These are phyloP conservation scores for Harpagoxenus sublaevis DNA, from an alignment of 2,888 invertebrate genomes.

Conservation along the genomic window DNA sequence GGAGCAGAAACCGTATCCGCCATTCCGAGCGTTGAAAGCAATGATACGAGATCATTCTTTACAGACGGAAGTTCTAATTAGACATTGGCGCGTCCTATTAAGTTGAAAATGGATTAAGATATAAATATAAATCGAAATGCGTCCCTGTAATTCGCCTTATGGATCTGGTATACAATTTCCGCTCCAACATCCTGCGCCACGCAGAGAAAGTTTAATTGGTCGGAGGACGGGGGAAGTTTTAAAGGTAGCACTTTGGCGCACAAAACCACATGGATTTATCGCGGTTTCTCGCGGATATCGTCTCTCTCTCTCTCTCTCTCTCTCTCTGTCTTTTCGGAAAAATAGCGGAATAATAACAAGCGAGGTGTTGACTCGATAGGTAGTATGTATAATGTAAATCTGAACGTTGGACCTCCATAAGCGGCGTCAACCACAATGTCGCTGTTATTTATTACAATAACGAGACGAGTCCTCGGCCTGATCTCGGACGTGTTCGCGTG, in stretches of 20 bases:
- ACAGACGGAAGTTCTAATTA: background rate
- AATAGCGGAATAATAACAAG: background rate
- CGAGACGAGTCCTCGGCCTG: background rate
- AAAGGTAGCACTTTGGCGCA: slow-evolving; percentile 15
- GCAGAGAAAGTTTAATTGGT: slow-evolving; percentile 37
- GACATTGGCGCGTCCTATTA: background rate
- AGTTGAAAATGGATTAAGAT: background rate
- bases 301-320: no score
- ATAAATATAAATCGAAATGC: background rate
- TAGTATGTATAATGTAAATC: background rate
- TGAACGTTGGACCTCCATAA: background rate
- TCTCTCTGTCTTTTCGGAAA: background rate
- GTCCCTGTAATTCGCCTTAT: background rate
- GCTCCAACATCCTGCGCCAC: background rate
- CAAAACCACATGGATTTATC: slow-evolving; percentile 13
- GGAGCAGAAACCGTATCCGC: background rate
- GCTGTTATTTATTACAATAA: slow-evolving; percentile 23
- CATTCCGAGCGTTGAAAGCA: background rate
- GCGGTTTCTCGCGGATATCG: background rate
- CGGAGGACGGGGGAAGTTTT: slow-evolving; percentile 21
- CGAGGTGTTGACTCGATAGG: background rate
- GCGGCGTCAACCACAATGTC: background rate
- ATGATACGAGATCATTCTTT: background rate
- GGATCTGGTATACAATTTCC: background rate
- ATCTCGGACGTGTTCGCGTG: background rate